A percentile compares a stretch with the other conserved stretches of the same genome.
These are phyloP conservation scores for Neogale vison DNA, from an alignment of 2,113 vertebrate species.

Conservation along the genomic window DNA sequence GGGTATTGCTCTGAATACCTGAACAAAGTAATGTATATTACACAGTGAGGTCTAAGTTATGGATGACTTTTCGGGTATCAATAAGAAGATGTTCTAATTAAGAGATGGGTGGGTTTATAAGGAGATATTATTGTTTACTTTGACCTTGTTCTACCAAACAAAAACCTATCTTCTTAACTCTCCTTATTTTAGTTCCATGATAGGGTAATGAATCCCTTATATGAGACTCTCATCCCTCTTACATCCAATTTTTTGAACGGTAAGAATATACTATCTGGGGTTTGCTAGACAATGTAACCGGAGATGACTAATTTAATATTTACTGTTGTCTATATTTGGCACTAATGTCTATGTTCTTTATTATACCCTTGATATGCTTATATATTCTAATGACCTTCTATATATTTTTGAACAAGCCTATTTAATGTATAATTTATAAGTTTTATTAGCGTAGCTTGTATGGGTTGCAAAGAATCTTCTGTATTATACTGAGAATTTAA, in stretches of 20 bases:
- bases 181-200: background rate
- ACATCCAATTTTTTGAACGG: background rate
- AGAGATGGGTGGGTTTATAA: background rate
- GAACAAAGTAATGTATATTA: conserved; percentile 25
- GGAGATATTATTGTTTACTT: background rate
- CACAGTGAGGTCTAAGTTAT: background rate
- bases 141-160: background rate
- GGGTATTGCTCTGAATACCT: background rate
- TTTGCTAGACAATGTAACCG: background rate
- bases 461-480: background rate
- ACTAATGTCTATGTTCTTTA: background rate
- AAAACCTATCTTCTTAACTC: background rate
- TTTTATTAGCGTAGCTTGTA: background rate
- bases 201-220: background rate
- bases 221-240: background rate
- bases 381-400: background rate
- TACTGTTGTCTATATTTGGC: background rate
- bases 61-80: background rate
- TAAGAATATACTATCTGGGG: background rate
- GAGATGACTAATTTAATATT: conserved; percentile 9
- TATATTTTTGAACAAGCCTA: background rate
- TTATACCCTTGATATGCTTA: background rate
- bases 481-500: background rate
- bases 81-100: background rate
- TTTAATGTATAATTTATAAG: background rate